A percentile compares a stretch with the other conserved stretches of the same genome.
Evolutionary conservation across 2,797 vertebrate genomes (phyloP).

Genomic region (Acanthurus tractus): DNA sequence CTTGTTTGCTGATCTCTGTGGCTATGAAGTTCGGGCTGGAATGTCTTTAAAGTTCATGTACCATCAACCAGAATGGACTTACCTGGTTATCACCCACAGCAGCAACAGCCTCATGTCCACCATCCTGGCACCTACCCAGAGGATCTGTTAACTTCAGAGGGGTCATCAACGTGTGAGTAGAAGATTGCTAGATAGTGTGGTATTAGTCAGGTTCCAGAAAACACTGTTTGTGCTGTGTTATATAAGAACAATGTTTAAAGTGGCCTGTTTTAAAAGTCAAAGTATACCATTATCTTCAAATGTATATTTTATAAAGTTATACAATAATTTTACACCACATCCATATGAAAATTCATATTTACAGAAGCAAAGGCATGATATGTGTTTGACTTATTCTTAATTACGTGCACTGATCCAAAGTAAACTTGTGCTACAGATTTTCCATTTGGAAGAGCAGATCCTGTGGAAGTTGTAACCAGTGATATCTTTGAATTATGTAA

Average conservation of each 20-base stretch:
- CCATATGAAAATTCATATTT: background rate
- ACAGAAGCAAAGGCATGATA: background rate
- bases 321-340: background rate
- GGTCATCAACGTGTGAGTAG: slow-evolving; percentile 83
- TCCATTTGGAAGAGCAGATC: slow-evolving; percentile 8
- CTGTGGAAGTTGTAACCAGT: slow-evolving; percentile 9
- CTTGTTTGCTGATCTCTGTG: slow-evolving; percentile 54
- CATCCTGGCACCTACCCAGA: slow-evolving; percentile 48
- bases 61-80: slow-evolving; percentile 75
- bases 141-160: slow-evolving; percentile 63
- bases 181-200: background rate
- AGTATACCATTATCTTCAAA: slow-evolving; percentile 10
- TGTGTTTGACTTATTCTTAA: background rate
- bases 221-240: background rate
- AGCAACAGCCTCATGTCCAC: slow-evolving; percentile 51
- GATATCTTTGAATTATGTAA: slow-evolving; percentile 72
- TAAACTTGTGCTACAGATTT: background rate
- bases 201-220: background rate
- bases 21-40: slow-evolving; percentile 64
- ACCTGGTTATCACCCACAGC: slow-evolving; percentile 60
- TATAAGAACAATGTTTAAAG: background rate
- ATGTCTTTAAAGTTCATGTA: slow-evolving; percentile 50
- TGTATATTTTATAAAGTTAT: background rate
- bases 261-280: background rate
- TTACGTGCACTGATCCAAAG: too few relatives aligned